These are phyloP conservation scores for Vanacampus margaritifer DNA, from an alignment of 2,113 vertebrate species.

Conservation along the genomic window DNA sequence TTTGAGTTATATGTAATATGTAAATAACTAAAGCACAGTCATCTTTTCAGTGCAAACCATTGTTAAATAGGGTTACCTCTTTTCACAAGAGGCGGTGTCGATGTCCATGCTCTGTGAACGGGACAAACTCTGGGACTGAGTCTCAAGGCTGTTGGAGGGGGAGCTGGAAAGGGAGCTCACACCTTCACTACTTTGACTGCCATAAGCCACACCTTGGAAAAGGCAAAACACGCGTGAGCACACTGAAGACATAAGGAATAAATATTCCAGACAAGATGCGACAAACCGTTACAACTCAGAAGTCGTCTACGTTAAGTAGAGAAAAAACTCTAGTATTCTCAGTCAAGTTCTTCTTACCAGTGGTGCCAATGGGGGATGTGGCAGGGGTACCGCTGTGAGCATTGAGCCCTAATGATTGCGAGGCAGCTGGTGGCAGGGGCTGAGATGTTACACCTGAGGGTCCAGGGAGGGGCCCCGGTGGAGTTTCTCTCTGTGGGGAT, in stretches of 20 bases:
- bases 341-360: conserved; percentile 75
- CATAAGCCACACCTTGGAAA: conserved; percentile 85
- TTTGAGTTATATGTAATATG: conserved; percentile 8
- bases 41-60: neutral
- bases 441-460: conserved; percentile 75
- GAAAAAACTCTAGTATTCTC: neutral
- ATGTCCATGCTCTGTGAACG: conserved; percentile 99
- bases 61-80: conserved; percentile 78
- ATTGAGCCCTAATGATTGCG: conserved; percentile 85
- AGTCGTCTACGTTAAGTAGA: neutral
- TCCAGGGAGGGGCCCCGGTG: conserved; percentile 84
- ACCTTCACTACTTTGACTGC: conserved; percentile 98
- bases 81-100: conserved; percentile 95
- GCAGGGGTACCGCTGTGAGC: conserved; percentile 92
- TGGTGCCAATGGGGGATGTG: conserved; percentile 92
- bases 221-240: conserved; percentile 36
- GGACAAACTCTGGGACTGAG: conserved; percentile 94
- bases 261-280: neutral
- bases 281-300: neutral
- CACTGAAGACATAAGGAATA: neutral
- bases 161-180: conserved; percentile 99
- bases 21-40: neutral
- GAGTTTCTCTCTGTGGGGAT: conserved; percentile 94
- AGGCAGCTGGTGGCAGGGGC: conserved; percentile 77
- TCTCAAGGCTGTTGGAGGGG: conserved; percentile 97